Base-by-base conservation (phyloP, 2,113 vertebrate genomes). In the Eleginops maclovinus region DNA sequence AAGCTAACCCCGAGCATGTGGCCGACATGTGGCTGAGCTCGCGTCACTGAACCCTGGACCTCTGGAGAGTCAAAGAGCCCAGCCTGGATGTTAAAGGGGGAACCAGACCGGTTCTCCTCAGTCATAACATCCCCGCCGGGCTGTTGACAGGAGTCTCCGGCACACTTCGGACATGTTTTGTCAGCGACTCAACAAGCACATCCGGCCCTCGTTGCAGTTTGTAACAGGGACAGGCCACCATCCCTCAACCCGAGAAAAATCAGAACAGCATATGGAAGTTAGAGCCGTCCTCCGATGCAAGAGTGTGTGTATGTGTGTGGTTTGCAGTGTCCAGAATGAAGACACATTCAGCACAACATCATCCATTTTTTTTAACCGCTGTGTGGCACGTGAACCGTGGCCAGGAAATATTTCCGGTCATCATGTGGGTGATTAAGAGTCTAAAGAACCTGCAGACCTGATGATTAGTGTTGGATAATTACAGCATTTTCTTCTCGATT, bases 91-190 rank as follows among this genome's bases (percentile, higher is more conserved):
- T 41, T 81, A 17, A 55, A 72, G 62, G 56, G 69, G 67, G 31
- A 54, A 47, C 59, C 40, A 19, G 53, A 61, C 60, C 24, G 64
- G 58, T 17, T 64, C 74, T 71, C 40, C 67, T 21, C 71, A 88
- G 86, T 58, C 90, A 90, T 76, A 88, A 89, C 86, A 88, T 77
- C 80, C 80, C 84, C 1, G 50, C 58, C 16, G 80, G 17, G 84
- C 59, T 76, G 87, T 63, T 88, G 90, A 89, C 84, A 87, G 87
- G 64, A 83, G 80, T 62, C 85, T 86, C 85, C 61, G 50, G 72
- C 70, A 59, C 77, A 76, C 80, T 68, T 72, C 3, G 22, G 75
- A 76, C 81, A 47, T 87, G 72, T 85, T 88, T 82, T 72, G 69
- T 79, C 80, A 82, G 80, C 26, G 24, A 76, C 77, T 87, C 79